These are phyloP conservation scores for Temnothorax rugatulus DNA, from an alignment of 2,888 invertebrate genomes.

Conservation along the genomic window DNA sequence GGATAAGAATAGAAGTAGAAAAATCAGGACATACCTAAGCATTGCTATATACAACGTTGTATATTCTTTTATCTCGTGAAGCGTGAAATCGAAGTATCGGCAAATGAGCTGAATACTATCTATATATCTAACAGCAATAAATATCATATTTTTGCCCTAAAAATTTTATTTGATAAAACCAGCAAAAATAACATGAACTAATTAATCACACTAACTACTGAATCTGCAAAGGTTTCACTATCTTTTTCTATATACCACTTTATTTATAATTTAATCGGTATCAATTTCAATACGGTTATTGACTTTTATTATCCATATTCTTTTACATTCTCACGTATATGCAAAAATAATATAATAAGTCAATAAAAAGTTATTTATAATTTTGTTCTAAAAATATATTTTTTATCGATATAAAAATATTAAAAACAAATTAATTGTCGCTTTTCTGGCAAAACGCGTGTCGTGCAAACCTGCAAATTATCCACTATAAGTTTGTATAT, in stretches of 20 bases:
- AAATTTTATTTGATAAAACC: slow-evolving; percentile 35
- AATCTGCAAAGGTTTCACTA: not conserved
- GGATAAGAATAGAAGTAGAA: slow-evolving; percentile 29
- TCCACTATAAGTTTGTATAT: not conserved
- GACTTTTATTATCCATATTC: slow-evolving; percentile 13
- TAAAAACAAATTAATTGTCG: not conserved
- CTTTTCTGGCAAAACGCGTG: not conserved
- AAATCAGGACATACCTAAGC: slow-evolving; percentile 63
- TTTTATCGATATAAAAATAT: not conserved
- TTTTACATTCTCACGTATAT: not conserved
- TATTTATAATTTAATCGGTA: slow-evolving; percentile 8
- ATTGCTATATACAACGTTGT: slow-evolving; percentile 4
- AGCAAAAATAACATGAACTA: slow-evolving; percentile 16
- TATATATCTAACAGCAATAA: slow-evolving; percentile 49
- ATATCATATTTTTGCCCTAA: slow-evolving; percentile 33
- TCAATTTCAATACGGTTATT: slow-evolving; percentile 4
- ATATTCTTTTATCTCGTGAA: slow-evolving; percentile 54
- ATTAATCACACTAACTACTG: slow-evolving; percentile 18
- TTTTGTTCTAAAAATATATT: not conserved
- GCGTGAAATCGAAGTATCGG: slow-evolving; percentile 73
- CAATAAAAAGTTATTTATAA: not conserved
- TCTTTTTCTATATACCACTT: not conserved
- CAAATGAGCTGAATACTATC: slow-evolving; percentile 47
- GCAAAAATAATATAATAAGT: slow-evolving; percentile 16
- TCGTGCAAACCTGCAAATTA: not conserved